These are phyloP conservation scores for Hemiscyllium ocellatum DNA, from an alignment of 2,113 vertebrate genomes.

Conservation along the genomic window DNA sequence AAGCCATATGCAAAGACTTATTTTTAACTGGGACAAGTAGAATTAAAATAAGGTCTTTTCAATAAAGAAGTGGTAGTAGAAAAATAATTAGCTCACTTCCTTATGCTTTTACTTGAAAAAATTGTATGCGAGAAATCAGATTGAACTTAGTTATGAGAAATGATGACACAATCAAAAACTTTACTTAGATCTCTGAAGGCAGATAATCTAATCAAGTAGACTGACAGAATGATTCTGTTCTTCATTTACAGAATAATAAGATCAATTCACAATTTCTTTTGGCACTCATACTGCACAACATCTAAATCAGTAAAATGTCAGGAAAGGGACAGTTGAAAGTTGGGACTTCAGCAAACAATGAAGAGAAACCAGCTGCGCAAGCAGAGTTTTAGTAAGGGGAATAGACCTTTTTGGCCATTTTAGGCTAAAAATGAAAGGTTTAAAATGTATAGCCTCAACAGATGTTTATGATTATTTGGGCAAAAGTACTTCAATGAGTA, in stretches of 20 bases:
- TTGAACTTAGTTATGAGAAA: background rate
- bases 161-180: background rate
- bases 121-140: background rate
- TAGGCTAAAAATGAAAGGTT: background rate
- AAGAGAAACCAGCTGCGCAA: background rate
- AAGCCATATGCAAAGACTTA: background rate
- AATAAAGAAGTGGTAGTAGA: background rate
- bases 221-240: background rate
- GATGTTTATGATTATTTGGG: background rate
- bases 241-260: background rate
- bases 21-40: background rate
- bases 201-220: background rate
- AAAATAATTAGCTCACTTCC: background rate
- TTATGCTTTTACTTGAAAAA: background rate
- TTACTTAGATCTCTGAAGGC: background rate
- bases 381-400: background rate
- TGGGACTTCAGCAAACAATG: background rate
- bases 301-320: background rate
- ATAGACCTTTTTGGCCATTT: background rate
- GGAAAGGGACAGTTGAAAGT: background rate
- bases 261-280: background rate
- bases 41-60: background rate
- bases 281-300: background rate
- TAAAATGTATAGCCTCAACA: background rate
- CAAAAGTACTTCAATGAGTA: background rate